Evolutionary conservation across 2,888 invertebrate species (phyloP).

Genomic region (Lithosia quadra): DNA sequence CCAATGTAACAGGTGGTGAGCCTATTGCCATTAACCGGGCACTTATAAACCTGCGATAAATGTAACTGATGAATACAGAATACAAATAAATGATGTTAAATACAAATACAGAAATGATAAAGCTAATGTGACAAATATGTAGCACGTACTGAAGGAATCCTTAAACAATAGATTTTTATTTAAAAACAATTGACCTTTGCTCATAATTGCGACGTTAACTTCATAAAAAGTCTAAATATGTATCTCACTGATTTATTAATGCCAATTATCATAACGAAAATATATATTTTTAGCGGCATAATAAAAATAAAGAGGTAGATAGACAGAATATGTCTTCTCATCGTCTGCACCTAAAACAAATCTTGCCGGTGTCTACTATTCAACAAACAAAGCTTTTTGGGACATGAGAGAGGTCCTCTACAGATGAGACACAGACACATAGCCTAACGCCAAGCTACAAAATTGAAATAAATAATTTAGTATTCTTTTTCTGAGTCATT

Average conservation of each 20-base stretch:
- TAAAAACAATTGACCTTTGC: neutral
- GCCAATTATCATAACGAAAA: neutral
- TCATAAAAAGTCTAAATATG: no score
- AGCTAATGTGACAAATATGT: neutral
- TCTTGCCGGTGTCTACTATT: neutral
- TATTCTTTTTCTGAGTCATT: conserved; percentile 1
- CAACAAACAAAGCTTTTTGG: neutral
- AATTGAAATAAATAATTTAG: conserved; percentile 4
- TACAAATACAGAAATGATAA: no score
- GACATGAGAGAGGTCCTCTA: neutral
- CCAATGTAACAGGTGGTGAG: no score
- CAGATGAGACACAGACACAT: neutral
- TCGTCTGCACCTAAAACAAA: conserved; percentile 1
- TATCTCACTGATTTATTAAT: no score
- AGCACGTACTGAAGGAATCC: neutral
- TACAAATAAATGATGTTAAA: no score
- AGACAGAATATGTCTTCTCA: neutral
- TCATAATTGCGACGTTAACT: neutral
- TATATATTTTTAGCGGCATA: neutral
- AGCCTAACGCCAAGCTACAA: neutral
- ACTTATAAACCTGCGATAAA: no score
- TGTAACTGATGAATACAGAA: no score
- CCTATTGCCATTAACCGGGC: no score
- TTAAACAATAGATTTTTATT: neutral
- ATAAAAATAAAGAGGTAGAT: neutral